phyloP scores from a whole-genome alignment of 2,113 vertebrate genomes.

The Leptodactylus fuscus region DNA sequence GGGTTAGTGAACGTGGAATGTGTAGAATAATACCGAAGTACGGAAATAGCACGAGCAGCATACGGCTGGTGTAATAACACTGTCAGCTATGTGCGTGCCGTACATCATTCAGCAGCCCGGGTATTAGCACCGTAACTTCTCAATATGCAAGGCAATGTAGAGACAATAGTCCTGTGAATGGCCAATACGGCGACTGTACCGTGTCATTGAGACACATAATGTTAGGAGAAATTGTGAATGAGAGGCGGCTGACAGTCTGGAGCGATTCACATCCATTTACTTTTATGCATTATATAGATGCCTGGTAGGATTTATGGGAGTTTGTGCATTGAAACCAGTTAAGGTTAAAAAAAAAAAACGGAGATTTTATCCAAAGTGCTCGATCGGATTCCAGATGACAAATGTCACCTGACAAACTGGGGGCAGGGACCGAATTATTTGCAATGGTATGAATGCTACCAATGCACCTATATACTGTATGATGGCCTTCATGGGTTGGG shows the following conservation, averaged over 20 bases:
- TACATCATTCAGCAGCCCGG: not conserved
- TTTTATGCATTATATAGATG: not conserved
- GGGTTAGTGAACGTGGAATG: not conserved
- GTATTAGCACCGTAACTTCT: not conserved
- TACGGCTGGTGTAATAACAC: not conserved
- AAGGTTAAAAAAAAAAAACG: not conserved
- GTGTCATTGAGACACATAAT: not conserved
- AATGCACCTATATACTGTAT: not conserved
- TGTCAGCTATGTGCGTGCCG: not conserved
- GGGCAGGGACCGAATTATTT: not conserved
- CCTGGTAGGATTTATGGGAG: not conserved
- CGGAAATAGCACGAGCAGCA: not conserved
- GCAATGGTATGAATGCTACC: not conserved
- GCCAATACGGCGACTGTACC: not conserved
- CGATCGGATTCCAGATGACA: not conserved
- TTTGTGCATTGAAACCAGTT: not conserved
- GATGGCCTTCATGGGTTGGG: too few relatives aligned
- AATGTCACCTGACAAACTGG: not conserved
- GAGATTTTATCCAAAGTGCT: not conserved
- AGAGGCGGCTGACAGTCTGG: not conserved
- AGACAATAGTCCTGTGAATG: constrained; percentile 27
- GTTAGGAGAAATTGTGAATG: not conserved
- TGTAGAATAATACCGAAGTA: not conserved
- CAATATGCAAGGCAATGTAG: not conserved
- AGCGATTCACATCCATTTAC: not conserved